Percentiles rank a stretch among this genome's conserved stretches.
These are phyloP conservation scores for Agriopis leucophaearia DNA, from an alignment of 2,888 invertebrate genomes.

Conservation along the genomic window DNA sequence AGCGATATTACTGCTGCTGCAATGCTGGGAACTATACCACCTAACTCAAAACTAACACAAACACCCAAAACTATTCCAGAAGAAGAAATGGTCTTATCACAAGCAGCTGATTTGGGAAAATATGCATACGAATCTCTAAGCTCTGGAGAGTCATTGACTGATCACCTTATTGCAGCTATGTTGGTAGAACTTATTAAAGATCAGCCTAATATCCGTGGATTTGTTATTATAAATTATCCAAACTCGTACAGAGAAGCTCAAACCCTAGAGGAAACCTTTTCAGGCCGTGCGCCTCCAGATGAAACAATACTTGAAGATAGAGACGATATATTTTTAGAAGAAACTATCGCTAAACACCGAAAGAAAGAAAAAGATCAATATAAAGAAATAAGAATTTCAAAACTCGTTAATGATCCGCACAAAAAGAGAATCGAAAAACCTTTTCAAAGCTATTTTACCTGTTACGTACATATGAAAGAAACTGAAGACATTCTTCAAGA, in stretches of 20 bases:
- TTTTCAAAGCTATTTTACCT: constrained; percentile 86
- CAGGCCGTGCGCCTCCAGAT: constrained; percentile 80
- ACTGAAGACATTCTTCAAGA: constrained; percentile 76
- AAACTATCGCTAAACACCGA: constrained; percentile 70
- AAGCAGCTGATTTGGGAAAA: constrained; percentile 84
- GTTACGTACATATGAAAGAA: constrained; percentile 82
- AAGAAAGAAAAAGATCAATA: constrained; percentile 71
- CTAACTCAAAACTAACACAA: constrained; percentile 85
- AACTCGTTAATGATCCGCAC: constrained; percentile 83
- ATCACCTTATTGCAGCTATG: constrained; percentile 85
- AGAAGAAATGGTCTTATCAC: constrained; percentile 83
- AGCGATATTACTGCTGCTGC: constrained; percentile 58
- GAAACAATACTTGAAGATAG: constrained; percentile 66
- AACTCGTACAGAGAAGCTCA: constrained; percentile 85
- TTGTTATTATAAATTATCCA: constrained; percentile 89
- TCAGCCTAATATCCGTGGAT: constrained; percentile 81
- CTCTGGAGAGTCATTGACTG: constrained; percentile 83
- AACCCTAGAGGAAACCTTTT: constrained; percentile 86
- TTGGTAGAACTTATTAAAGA: constrained; percentile 87
- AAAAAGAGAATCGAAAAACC: constrained; percentile 63
- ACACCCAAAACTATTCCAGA: constrained; percentile 87
- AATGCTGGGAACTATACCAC: constrained; percentile 59
- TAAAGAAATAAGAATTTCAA: constrained; percentile 76
- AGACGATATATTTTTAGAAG: constrained; percentile 77
- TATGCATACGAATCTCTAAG: constrained; percentile 84